A percentile compares a stretch with the other conserved stretches of the same genome.
Conservation (phyloP, 1,140 invertebrate species). For the Drosophila bocki region DNA sequence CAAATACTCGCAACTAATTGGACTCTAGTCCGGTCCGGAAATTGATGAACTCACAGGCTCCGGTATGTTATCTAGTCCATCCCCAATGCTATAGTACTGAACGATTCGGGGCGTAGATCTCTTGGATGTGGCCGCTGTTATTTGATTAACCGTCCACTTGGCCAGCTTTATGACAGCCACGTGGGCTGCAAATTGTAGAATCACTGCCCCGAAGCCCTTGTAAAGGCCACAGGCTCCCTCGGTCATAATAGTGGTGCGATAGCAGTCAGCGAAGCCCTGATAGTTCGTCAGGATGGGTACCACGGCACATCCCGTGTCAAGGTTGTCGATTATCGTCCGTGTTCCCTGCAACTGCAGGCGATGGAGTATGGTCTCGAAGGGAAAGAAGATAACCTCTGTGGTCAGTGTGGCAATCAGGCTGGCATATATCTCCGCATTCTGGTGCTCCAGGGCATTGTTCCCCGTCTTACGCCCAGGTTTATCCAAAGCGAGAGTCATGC, state of each 20-base stretch:
- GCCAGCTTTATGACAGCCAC: conserved; percentile 92
- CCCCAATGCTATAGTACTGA: conserved; percentile 78
- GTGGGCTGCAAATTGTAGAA: conserved; percentile 95
- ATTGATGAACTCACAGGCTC: conserved; percentile 56
- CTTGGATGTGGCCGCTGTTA: conserved; percentile 71
- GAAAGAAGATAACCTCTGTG: conserved; percentile 95
- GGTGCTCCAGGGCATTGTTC: conserved; percentile 85
- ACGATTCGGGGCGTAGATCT: conserved; percentile 72
- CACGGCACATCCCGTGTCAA: conserved; percentile 94
- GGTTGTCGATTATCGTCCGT: conserved; percentile 97
- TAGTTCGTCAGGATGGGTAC: conserved; percentile 92
- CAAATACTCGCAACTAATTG: not conserved
- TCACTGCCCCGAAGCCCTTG: conserved; percentile 97
- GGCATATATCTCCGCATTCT: conserved; percentile 91
- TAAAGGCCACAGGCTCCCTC: conserved; percentile 96
- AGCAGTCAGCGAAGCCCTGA: conserved; percentile 93
- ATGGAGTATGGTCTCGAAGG: conserved; percentile 96
- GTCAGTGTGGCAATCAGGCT: conserved; percentile 89
- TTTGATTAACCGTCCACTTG: conserved; percentile 87
- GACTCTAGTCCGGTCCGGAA: conserved; percentile 10
- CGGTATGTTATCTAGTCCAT: conserved; percentile 50
- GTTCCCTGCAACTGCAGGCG: conserved; percentile 94
- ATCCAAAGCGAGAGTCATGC: conserved; percentile 85
- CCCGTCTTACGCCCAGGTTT: conserved; percentile 88
- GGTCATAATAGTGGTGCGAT: conserved; percentile 91